Evolutionary conservation across 2,888 invertebrate genomes (phyloP), one percentile per base, ranked within the genome.

Genomic region (Melieria picta): DNA sequence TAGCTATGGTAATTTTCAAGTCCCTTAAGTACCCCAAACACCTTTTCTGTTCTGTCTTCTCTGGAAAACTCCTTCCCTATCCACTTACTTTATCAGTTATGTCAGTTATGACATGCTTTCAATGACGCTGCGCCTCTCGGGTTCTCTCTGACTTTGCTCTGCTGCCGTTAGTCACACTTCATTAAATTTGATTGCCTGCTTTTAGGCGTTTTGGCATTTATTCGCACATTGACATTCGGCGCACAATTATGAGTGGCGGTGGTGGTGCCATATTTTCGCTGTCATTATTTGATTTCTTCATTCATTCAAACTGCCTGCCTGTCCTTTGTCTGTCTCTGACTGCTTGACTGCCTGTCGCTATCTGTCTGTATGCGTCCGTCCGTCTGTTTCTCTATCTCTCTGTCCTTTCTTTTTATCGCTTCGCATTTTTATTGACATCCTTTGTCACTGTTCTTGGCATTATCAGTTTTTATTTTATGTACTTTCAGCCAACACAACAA

Each of bases 141-240:
- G n/a, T 30, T 30, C 3, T 30, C 30, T 30, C 2, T 30, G 1
- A 30, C 30, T 30, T 30, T 30, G 61, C 61, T 30, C 46, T 42
- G 6, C 46, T 6, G 13, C 50, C 30, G 9, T 60, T 60, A 48
- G 68, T 58, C 64, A 68, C 68, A 69, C 60, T 72, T 67, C 67
- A 72, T 72, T 68, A 62, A 72, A 72, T 72, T 72, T 72, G 60
- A 72, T 63, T 68, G 58, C 68, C 68, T 60, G 47, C 46, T 72
- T 69, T 72, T 65, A 72, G 68, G 72, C 64, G 72, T 46, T 71
- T 58, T 56, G 42, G 46, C 66, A 45, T 16, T 48, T 71, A 65
- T 71, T 71, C 61, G 55, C 62, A 52, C 50, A 45, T 45, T 60
- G 7, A 50, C 50, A 30, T 30, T 30, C 30, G 48, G 42, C 42